Evolutionary conservation across 2,113 vertebrate species (phyloP).

Genomic region (Arenaria interpres): DNA sequence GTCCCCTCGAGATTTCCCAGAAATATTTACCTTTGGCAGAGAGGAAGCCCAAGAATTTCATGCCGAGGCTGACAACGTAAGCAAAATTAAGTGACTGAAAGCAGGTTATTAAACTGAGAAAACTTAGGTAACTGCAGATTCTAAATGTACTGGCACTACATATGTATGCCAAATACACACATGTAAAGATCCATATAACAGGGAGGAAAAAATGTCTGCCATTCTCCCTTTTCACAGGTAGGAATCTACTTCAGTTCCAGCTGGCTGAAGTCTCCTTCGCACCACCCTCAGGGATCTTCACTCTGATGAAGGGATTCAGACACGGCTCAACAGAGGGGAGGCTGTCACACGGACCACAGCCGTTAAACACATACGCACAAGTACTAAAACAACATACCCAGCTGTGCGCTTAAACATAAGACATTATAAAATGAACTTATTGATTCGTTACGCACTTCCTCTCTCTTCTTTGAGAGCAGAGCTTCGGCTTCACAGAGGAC

Average conservation of each 20-base stretch:
- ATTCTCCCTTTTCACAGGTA: neutral
- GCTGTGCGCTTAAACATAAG: neutral
- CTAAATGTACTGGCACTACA: neutral
- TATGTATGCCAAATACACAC: neutral
- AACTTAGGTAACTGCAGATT: neutral
- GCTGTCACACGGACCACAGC: neutral
- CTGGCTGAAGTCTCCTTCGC: neutral
- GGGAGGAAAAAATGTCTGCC: neutral
- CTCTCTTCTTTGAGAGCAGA: slow-evolving; percentile 1
- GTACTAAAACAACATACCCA: neutral
- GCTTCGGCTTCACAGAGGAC: slow-evolving; percentile 10
- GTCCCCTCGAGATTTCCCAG: neutral
- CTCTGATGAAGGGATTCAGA: neutral
- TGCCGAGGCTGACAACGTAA: neutral
- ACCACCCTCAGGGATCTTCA: neutral
- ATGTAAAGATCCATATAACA: neutral
- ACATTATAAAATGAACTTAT: neutral
- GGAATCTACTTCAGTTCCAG: neutral
- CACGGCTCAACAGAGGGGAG: neutral
- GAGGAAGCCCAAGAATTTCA: neutral
- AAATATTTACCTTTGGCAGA: neutral
- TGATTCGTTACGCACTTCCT: neutral
- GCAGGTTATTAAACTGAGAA: neutral
- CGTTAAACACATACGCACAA: neutral
- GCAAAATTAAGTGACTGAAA: neutral